phyloP scores from a whole-genome alignment of 2,888 invertebrate species.

The Sinohyriopsis cumingii region DNA sequence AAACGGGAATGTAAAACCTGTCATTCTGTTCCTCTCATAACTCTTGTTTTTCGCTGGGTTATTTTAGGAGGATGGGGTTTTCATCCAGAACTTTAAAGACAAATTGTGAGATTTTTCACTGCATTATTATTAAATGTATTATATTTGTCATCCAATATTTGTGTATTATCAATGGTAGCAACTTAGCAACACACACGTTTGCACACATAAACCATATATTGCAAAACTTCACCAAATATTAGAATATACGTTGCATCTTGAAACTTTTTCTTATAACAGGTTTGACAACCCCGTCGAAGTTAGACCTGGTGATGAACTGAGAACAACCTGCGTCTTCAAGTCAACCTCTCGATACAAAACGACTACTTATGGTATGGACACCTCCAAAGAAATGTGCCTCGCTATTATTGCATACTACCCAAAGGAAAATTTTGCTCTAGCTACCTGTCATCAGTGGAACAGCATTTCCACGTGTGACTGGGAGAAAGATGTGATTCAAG shows the following conservation, averaged over 20 bases:
- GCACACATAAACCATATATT: not conserved
- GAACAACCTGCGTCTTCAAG: conserved; percentile 38
- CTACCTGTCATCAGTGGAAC: conserved; percentile 6
- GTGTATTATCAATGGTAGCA: not conserved
- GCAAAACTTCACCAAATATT: conserved; percentile 8
- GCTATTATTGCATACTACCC: conserved; percentile 53
- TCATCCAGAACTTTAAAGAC: not conserved
- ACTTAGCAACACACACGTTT: not conserved
- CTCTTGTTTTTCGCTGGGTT: no score
- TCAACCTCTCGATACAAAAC: conserved; percentile 26
- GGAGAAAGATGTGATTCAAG: conserved; percentile 7
- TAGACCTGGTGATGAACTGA: conserved; percentile 43
- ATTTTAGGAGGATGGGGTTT: no score
- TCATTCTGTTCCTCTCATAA: no score
- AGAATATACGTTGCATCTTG: no score
- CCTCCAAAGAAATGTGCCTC: conserved; percentile 60
- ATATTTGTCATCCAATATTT: not conserved
- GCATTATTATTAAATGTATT: no score
- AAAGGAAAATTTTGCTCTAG: conserved; percentile 17
- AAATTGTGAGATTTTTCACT: no score
- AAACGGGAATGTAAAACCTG: no score
- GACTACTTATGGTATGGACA: conserved; percentile 45
- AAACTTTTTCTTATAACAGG: conserved; percentile 19
- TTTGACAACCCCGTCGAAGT: conserved; percentile 36
- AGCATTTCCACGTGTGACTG: conserved; percentile 12